Base-by-base conservation (phyloP, 2,888 invertebrate genomes). In the Apodemia mormo region DNA sequence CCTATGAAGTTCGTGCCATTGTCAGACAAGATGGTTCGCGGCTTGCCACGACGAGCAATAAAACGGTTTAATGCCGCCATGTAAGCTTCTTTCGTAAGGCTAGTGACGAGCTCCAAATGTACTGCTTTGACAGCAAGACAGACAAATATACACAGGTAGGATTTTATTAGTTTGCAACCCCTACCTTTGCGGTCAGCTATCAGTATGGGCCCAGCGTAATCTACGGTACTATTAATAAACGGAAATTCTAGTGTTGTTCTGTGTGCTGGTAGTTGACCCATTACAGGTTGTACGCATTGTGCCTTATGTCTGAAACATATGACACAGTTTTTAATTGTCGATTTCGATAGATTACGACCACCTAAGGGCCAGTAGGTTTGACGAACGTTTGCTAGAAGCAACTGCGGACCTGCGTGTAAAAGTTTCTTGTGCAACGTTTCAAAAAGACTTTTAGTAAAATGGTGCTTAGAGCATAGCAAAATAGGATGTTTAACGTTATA, bases 181-280 rank as follows among this genome's bases (percentile, higher is more conserved):
- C n/a, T 43, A 43, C 43, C 43, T 9, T 8, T 43, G 9, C 43
- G 9, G 43, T 72, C 68, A 52, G 70, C 61, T 52, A 75, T 74
- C 70, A 73, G 52, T 5, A 74, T 68, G 49, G 75, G 74, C 37
- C 75, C 76, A 40, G 73, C 73, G 30, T 73, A 76, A 43, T 76
- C 74, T n/a, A 72, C 69, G 29, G 68, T 67, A 37, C 70, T 72
- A 37, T 74, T 67, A 56, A 66, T 3, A 29, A 75, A 75, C 5
- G 72, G 73, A 52, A 68, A 73, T 7, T 72, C 70, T 2, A 68
- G 22, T 8, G n/a, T 66, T 12, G n/a, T 66, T 43, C 45, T 45
- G 4, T 29, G 45, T 7, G 29, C 29, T 14, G 45, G 66, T 4
- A 66, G 22, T 6, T 66, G 66, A 9, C 66, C 65, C 45, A 66